These are phyloP conservation scores for Holothuria scabra DNA, from an alignment of 53 echinoderm and acorn worm species.

Conservation along the genomic window DNA sequence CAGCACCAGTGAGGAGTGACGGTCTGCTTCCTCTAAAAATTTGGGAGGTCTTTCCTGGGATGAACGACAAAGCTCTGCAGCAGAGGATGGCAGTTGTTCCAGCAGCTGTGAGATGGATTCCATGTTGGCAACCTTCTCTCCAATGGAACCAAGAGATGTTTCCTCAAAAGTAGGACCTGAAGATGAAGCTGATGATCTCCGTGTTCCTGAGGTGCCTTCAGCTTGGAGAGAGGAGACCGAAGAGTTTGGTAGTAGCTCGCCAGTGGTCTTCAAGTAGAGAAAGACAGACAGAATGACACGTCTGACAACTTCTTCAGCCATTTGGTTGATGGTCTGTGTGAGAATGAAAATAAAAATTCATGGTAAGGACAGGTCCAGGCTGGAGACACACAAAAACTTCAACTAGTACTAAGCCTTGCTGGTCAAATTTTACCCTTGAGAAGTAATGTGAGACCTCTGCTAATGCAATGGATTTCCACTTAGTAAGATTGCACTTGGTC, in stretches of 20 bases:
- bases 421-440: no score
- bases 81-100: conserved; percentile 16
- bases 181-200: conserved; percentile 10
- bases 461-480: no score
- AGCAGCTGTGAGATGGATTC: conserved; percentile 13
- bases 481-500: no score
- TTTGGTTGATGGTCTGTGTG: conserved; percentile 1
- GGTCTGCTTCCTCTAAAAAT: no score
- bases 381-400: no score
- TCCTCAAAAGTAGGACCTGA: neutral
- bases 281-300: conserved; percentile 5
- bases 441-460: no score
- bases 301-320: conserved; percentile 19
- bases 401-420: no score
- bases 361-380: no score
- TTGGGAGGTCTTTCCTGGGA: neutral
- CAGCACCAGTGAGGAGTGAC: no score
- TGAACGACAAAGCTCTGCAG: conserved; percentile 16
- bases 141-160: neutral
- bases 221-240: conserved; percentile 32
- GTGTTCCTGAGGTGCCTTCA: conserved; percentile 24
- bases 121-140: conserved; percentile 1
- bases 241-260: neutral
- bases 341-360: neutral
- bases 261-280: conserved; percentile 30